phyloP scores from a whole-genome alignment of 2,113 vertebrate species.

The Oceanodroma tethys region DNA sequence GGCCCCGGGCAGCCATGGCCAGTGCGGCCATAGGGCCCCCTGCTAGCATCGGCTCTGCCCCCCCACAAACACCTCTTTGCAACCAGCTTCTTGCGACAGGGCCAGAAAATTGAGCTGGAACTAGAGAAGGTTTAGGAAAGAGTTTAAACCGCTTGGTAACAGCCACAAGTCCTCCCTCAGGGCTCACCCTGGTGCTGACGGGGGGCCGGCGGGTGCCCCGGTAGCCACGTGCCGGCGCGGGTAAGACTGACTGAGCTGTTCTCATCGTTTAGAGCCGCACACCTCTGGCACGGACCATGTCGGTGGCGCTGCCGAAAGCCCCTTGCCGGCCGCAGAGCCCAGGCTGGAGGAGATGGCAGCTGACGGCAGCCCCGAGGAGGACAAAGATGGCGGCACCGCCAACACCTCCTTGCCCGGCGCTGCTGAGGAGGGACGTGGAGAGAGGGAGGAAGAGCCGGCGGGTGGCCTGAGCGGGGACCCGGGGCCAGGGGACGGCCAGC shows the following conservation, averaged over 20 bases:
- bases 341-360: conserved; percentile 62
- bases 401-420: fast-evolving
- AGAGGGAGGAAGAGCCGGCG: not conserved
- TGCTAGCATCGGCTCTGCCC: not conserved
- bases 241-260: conserved; percentile 79
- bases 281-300: conserved; percentile 66
- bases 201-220: not conserved
- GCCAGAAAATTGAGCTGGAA: not conserved
- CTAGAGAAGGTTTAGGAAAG: conserved; percentile 14
- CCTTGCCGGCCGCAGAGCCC: conserved; percentile 54
- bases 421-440: not conserved
- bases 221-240: fast-evolving
- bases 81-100: conserved; percentile 9
- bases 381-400: not conserved
- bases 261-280: conserved; percentile 78
- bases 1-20: not conserved
- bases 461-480: not conserved
- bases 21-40: not conserved
- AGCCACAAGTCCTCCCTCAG: not conserved
- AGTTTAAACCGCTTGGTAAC: not conserved
- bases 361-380: not conserved
- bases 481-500: not conserved
- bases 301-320: conserved; percentile 54
- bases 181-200: fast-evolving
- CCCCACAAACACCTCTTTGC: conserved; percentile 21